phyloP scores from a whole-genome alignment of 2,113 vertebrate species.

The Catharus bicknelli region DNA sequence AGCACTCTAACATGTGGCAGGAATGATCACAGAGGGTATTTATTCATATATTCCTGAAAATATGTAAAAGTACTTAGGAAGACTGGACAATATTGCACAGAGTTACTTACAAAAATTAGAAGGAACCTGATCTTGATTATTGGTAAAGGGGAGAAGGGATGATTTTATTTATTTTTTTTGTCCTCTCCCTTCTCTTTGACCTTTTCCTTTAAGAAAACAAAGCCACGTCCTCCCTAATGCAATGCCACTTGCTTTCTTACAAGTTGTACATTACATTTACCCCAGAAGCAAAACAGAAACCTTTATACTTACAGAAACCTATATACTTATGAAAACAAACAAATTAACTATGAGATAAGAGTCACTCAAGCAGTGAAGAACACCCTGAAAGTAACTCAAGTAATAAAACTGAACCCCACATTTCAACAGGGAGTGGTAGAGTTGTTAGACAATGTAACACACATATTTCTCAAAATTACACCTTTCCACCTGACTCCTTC shows the following conservation, averaged over 20 bases:
- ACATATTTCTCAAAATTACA: neutral
- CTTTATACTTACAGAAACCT: neutral
- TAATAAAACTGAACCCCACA: neutral
- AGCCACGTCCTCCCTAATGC: neutral
- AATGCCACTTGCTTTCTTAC: accelerated
- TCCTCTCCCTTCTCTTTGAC: neutral
- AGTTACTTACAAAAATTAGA: neutral
- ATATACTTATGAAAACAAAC: neutral
- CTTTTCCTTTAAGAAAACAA: neutral
- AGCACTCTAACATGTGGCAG: neutral
- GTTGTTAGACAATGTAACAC: neutral
- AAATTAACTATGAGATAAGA: neutral
- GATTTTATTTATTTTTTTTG: neutral
- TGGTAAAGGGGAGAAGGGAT: no score
- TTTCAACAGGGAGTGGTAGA: neutral
- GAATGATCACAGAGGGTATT: neutral
- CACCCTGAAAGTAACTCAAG: neutral
- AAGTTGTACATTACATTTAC: neutral
- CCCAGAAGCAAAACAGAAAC: neutral
- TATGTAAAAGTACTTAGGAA: neutral
- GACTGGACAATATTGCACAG: neutral
- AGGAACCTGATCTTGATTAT: neutral
- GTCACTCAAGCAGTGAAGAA: neutral
- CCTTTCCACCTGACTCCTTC: neutral
- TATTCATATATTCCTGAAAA: neutral